Base-by-base conservation (phyloP, 2,888 invertebrate genomes). In the Exephanes ischioxanthus region DNA sequence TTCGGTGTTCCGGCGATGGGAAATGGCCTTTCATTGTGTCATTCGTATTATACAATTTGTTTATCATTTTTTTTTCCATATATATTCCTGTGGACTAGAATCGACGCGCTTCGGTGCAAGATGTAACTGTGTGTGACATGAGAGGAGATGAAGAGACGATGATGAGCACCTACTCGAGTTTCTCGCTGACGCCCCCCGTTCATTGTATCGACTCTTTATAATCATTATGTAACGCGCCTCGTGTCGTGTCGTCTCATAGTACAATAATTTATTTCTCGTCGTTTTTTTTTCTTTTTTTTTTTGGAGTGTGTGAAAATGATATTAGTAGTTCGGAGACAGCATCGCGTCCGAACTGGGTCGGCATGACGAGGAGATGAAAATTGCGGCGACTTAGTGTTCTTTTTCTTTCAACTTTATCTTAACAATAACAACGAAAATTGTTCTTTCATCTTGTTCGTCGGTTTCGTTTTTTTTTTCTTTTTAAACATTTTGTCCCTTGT, bases 401-500 rank as follows among this genome's bases (percentile, higher is more conserved):
- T 72, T 72, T 68, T 53, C 33, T 68, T 76, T 72, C 53, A 72
- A 45, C 78, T 63, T 68, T 82, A 26, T 86, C 58, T 77, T 67
- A 84, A 84, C 78, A 84, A 81, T 67, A 84, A 86, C 78, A 84
- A 82, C 61, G 76, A 75, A 55, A 76, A 83, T 84, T 81, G 51
- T 85, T 67, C 73, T 63, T 41, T 66, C 51, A 67, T 80, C 48
- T 79, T 66, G 66, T 48, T 77, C 70, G 76, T 73, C 77, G 63
- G 68, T 79, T 71, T 76, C 67, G 11, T 61, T 67, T 66, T 58
- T 19, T 61, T 72, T 19, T 72, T 70, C 55, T 81, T 77, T 11
- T 45, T 0, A 14, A 37, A 41, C 11, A 67, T 80, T 51, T 76
- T 63, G 45, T 76, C 61, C 53, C 66, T 63, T 22, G 63, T 55